Conservation (phyloP, 2,888 invertebrate species). For the Biston betularia region DNA sequence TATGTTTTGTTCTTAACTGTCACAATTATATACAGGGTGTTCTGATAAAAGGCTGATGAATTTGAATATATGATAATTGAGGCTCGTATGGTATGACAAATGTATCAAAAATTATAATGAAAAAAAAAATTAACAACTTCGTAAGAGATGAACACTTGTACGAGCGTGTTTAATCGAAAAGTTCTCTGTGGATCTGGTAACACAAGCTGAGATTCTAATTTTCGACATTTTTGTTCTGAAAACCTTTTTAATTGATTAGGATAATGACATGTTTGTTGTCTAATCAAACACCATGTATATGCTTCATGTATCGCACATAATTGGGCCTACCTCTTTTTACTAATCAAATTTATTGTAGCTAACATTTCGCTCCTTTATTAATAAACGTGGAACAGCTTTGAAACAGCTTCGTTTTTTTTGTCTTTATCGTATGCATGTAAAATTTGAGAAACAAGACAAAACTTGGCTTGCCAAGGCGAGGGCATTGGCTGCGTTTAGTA, state of each 20-base stretch:
- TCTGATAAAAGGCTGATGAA: background rate
- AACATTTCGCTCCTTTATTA: background rate
- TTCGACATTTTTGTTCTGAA: too few relatives aligned
- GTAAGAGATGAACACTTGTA: too few relatives aligned
- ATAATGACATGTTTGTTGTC: background rate
- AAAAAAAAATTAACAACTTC: background rate
- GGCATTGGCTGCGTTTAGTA: background rate
- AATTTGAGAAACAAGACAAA: background rate
- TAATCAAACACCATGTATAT: background rate
- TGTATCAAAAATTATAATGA: background rate
- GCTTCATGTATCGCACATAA: constrained; percentile 18
- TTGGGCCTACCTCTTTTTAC: constrained; percentile 19
- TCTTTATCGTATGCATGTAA: background rate
- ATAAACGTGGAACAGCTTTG: background rate
- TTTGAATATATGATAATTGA: background rate
- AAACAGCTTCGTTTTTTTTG: background rate
- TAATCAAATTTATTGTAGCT: constrained; percentile 2
- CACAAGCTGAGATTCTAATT: background rate
- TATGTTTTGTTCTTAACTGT: background rate
- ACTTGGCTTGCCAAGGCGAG: background rate
- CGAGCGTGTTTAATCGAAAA: too few relatives aligned
- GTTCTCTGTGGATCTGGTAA: too few relatives aligned
- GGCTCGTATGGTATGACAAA: background rate
- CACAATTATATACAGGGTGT: background rate
- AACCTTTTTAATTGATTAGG: too few relatives aligned